Evolutionary conservation across 2,888 invertebrate genomes (phyloP), one percentile per base, ranked within the genome.

Genomic region (Amiota minor): DNA sequence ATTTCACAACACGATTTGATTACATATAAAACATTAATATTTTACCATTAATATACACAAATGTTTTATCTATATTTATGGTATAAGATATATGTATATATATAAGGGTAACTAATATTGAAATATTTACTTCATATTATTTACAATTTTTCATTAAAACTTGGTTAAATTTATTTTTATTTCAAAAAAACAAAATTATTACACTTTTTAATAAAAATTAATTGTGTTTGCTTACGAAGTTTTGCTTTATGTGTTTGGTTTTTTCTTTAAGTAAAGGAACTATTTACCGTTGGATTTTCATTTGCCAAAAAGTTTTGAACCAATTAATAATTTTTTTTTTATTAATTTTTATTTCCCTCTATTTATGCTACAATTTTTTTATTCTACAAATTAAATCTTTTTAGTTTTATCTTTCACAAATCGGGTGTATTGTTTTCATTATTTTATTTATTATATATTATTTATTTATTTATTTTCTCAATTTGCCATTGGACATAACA

Each of bases 261-360:
- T 70, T 75, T 65, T 68, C 67, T 69, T 50, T 80, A 81, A 82
- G 83, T 85, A 82, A 87, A 87, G 87, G 88, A 87, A 87, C 87
- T 87, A 79, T 86, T 88, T 88, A 87, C 87, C 87, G 87, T 80
- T 86, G 84, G 83, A 84, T 86, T 82, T 86, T 85, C 67, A 16
- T 67, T 84, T 82, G 83, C 83, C 83, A 85, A 83, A 83, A 83
- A 83, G 83, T 23, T 83, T 75, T 10, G 73, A 76, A 81, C 79
- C 79, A 80, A 81, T 81, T 79, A 35, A 35, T 35, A 35, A 35
- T 73, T 16, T 67, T 72, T 75, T 20, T n/a, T n/a, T n/a, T n/a
- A n/a, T n/a, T n/a, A 50, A 49, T 50, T 62, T 75, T 53, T n/a
- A 70, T 72, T 70, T 78, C 56, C 75, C 55, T 47, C 71, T 53